Base-by-base conservation (phyloP, 2,797 vertebrate species). In the Rhodeus uyekii region DNA sequence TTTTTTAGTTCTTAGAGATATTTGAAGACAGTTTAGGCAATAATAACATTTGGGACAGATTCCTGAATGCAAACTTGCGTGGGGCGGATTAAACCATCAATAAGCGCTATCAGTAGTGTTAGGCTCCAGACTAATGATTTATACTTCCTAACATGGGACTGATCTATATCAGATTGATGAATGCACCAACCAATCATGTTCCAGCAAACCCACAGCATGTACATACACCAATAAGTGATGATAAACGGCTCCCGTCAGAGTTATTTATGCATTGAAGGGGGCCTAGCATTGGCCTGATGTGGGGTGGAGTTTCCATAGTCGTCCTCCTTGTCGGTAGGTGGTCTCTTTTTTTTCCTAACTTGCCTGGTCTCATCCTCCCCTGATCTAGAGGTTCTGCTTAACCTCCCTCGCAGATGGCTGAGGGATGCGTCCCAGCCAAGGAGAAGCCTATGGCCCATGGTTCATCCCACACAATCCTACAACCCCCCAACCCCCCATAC, bases 81-180 rank as follows among this genome's bases (percentile, higher is more conserved):
- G 90, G 84, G 92, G 91, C 89, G 95, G 97, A 97, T 98, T 96
- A 97, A 97, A 94, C 96, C 97, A 99, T 99, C 96, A 98, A 99
- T 99, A 99, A 99, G 96, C 96, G 96, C 96, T 99, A 98, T 98
- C 97, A 98, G 93, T 96, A 94, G 94, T 95, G 94, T 96, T 96
- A 96, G 95, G 95, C 95, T 93, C 91, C 94, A 93, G 93, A 92
- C 95, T 97, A 98, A 98, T 98, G 96, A 98, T 99, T 98, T 97
- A 97, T 98, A 94, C 96, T 94, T 96, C 93, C 96, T 97, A 95
- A 94, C 90, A 95, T 95, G 93, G 95, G 94, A 95, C 95, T 86
- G 97, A 99, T 99, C 96, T 93, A 95, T 99, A 99, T 99, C 97
- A 96, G 95, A 96, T 97, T 99, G 98, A 99, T 99, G 97, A 98